These are phyloP conservation scores for Epinephelus awoara DNA, from an alignment of 2,797 vertebrate genomes.

Conservation along the genomic window DNA sequence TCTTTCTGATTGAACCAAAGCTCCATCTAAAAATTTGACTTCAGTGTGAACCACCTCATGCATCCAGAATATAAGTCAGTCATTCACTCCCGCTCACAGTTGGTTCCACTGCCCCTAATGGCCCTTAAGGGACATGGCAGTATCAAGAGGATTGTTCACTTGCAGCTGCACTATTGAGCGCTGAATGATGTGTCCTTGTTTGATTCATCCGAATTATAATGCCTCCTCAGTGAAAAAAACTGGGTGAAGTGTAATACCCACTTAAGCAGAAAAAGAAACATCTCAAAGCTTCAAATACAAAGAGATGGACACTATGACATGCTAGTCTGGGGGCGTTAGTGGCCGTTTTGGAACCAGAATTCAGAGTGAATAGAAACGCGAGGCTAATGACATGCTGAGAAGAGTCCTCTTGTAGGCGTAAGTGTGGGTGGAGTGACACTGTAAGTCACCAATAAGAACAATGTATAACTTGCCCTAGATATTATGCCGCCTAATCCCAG, in stretches of 20 bases:
- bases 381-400: background rate
- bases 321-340: too few relatives aligned
- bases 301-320: background rate
- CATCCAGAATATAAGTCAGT: background rate
- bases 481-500: constrained; percentile 31
- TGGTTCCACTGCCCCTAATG: background rate
- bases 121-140: too few relatives aligned
- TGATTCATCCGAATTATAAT: background rate
- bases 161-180: background rate
- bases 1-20: background rate
- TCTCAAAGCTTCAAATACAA: background rate
- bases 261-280: background rate
- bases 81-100: background rate
- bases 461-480: constrained; percentile 52
- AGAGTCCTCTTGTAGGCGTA: constrained; percentile 15
- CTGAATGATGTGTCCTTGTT: background rate
- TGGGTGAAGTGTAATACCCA: background rate
- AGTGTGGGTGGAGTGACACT: background rate
- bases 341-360: too few relatives aligned
- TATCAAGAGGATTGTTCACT: background rate
- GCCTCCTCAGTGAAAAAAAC: background rate
- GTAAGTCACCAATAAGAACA: constrained; percentile 16
- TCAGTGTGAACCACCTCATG: background rate
- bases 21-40: background rate
- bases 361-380: too few relatives aligned